Percentiles rank a stretch among this genome's conserved stretches.
Evolutionary conservation across 1,140 invertebrate genomes (phyloP).

Genomic region (Caenorhabditis briggsae): DNA sequence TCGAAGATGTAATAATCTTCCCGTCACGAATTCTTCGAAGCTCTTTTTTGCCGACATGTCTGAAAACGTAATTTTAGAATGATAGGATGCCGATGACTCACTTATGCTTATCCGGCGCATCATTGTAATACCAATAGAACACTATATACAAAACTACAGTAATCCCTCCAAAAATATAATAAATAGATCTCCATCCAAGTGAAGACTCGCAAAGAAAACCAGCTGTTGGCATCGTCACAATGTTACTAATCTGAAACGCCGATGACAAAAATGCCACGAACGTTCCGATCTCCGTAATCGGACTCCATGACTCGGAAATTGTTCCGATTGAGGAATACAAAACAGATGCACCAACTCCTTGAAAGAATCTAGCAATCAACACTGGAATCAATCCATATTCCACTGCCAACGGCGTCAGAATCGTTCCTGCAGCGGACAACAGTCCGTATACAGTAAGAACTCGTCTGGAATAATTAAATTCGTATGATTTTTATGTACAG

Average conservation of each 20-base stretch:
- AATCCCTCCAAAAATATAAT: slow-evolving; percentile 66
- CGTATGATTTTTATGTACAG: neutral
- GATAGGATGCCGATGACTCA: neutral
- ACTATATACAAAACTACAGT: slow-evolving; percentile 66
- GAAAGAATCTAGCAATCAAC: slow-evolving; percentile 55
- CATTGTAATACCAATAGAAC: slow-evolving; percentile 69
- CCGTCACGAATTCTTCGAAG: slow-evolving; percentile 1
- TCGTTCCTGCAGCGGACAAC: slow-evolving; percentile 10
- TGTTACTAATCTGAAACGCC: slow-evolving; percentile 47
- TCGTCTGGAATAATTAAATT: slow-evolving; percentile 2
- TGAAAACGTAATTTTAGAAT: neutral
- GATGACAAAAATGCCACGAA: slow-evolving; percentile 61
- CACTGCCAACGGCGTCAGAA: slow-evolving; percentile 61
- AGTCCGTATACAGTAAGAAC: slow-evolving; percentile 29
- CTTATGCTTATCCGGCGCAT: slow-evolving; percentile 66
- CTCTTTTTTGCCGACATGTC: neutral
- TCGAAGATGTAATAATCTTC: slow-evolving; percentile 26
- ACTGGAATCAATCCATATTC: slow-evolving; percentile 51
- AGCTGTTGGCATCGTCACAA: slow-evolving; percentile 69
- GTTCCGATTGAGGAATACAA: slow-evolving; percentile 55
- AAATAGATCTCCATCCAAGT: slow-evolving; percentile 67
- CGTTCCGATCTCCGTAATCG: slow-evolving; percentile 56
- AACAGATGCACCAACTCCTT: slow-evolving; percentile 57
- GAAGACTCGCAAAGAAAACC: slow-evolving; percentile 68
- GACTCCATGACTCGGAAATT: slow-evolving; percentile 61